These are phyloP conservation scores for Epiperipatus broadwayi DNA, from an alignment of 2,888 invertebrate species.

Conservation along the genomic window DNA sequence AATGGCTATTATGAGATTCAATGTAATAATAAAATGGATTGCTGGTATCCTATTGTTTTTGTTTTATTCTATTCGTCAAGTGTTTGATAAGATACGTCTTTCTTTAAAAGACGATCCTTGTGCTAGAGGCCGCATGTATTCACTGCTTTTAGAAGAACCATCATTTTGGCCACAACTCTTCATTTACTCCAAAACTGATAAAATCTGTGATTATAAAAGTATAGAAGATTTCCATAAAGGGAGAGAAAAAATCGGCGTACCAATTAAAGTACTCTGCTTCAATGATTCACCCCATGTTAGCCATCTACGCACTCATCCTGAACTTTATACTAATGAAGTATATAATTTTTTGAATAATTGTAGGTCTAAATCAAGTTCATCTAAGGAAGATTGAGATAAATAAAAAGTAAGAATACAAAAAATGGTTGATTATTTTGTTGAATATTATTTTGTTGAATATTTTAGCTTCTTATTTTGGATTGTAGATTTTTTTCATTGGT, in stretches of 20 bases:
- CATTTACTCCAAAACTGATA: conserved; percentile 49
- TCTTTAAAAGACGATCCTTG: too few relatives aligned
- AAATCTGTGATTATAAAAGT: conserved; percentile 44
- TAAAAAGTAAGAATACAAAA: too few relatives aligned
- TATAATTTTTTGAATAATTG: conserved; percentile 20
- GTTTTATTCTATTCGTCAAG: too few relatives aligned
- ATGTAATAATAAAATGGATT: too few relatives aligned
- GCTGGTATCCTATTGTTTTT: too few relatives aligned
- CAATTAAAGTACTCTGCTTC: conserved; percentile 42
- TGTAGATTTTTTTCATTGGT: too few relatives aligned
- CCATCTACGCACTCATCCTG: conserved; percentile 44
- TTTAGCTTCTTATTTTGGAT: too few relatives aligned
- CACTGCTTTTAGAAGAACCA: conserved; percentile 39
- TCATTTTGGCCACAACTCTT: conserved; percentile 47
- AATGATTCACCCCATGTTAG: conserved; percentile 54
- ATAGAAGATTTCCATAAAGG: conserved; percentile 44
- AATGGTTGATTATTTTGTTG: too few relatives aligned
- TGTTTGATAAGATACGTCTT: conserved; percentile 18
- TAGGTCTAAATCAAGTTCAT: too few relatives aligned
- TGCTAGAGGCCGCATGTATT: too few relatives aligned
- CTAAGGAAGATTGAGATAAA: too few relatives aligned
- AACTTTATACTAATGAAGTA: conserved; percentile 26
- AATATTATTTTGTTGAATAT: too few relatives aligned
- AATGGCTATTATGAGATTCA: conserved; percentile 19
- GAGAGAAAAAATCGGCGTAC: conserved; percentile 39